These are phyloP conservation scores for Nycticryphes semicollaris DNA, from an alignment of 2,113 vertebrate genomes.

Conservation along the genomic window DNA sequence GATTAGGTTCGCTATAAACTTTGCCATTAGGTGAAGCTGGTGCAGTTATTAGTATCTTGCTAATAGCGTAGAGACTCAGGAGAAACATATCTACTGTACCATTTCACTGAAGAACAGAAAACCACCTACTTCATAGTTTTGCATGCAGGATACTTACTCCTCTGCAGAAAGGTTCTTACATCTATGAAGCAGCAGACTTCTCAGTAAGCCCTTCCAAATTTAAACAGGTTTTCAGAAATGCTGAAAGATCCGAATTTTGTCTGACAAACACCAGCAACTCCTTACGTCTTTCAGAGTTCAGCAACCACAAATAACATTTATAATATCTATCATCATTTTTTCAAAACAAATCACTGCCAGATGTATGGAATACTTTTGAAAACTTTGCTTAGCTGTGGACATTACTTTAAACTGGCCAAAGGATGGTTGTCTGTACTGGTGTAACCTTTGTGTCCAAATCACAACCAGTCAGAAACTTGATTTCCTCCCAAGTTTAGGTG, in stretches of 20 bases:
- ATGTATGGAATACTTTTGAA: background rate
- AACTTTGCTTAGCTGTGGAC: background rate
- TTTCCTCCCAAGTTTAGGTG: background rate
- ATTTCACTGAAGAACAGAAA: background rate
- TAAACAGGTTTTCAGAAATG: background rate
- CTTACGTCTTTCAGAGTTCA: background rate
- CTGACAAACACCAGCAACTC: background rate
- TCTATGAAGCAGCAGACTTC: background rate
- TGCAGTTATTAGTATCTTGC: background rate
- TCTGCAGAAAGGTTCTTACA: background rate
- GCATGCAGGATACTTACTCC: background rate
- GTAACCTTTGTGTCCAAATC: background rate
- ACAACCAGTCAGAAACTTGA: background rate
- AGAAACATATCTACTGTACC: background rate
- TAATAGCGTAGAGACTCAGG: background rate
- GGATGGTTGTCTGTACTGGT: background rate
- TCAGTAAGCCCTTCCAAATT: background rate
- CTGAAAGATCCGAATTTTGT: background rate
- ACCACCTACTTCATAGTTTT: background rate
- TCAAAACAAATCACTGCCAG: background rate
- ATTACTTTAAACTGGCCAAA: background rate
- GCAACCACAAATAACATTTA: background rate
- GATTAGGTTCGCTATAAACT: background rate
- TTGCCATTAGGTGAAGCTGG: too few species aligned
- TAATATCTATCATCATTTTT: background rate